A percentile compares a stretch with the other conserved stretches of the same genome.
Evolutionary conservation across 2,888 invertebrate species (phyloP).

Genomic region (Poecilus cupreus): DNA sequence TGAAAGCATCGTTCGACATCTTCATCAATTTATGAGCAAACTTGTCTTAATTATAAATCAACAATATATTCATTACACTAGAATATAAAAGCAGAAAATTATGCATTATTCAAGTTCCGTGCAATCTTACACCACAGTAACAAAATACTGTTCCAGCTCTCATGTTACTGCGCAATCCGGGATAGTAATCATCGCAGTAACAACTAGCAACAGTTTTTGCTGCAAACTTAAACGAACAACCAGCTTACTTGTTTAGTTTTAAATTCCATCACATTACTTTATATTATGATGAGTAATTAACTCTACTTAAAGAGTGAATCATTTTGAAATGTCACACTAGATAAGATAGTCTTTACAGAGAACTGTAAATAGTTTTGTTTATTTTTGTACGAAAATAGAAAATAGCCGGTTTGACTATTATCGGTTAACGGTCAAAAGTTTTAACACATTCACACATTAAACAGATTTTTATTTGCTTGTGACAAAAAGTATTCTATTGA

Average conservation of each 20-base stretch:
- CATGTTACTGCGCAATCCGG: conserved; percentile 34
- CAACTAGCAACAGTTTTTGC: conserved; percentile 6
- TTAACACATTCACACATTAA: too few species aligned
- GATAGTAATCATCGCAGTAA: conserved; percentile 34
- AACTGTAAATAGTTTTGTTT: not conserved
- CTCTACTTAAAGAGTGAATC: conserved; percentile 37
- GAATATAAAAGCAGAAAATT: not conserved
- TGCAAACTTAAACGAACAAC: conserved; percentile 22
- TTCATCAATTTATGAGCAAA: not conserved
- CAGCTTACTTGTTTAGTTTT: conserved; percentile 37
- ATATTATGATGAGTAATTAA: conserved; percentile 34
- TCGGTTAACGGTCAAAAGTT: not conserved
- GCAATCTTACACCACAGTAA: conserved; percentile 15
- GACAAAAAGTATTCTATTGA: too few species aligned
- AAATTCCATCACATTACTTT: conserved; percentile 26
- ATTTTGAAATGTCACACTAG: conserved; percentile 17
- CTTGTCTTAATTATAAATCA: not conserved
- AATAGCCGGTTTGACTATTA: not conserved
- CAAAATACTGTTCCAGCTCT: not conserved
- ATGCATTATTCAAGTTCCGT: conserved; percentile 13
- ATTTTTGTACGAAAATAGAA: not conserved
- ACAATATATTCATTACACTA: not conserved
- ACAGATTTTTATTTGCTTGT: too few species aligned
- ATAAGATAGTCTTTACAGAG: conserved; percentile 15
- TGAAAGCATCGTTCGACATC: not conserved